Base-by-base conservation (phyloP, 2,113 vertebrate species). In the Silurus meridionalis region DNA sequence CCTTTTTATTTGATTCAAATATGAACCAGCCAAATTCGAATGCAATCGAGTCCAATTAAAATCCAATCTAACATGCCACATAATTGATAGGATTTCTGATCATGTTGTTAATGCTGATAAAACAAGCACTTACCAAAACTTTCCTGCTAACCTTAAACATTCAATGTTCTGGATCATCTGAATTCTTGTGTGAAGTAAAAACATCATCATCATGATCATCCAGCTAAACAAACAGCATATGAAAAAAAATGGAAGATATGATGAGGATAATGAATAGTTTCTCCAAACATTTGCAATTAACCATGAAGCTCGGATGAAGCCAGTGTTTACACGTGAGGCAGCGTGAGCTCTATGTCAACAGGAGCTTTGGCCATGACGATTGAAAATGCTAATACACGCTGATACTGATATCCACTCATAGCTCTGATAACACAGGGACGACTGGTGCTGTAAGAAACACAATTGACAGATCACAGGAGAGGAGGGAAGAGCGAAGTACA, bases 211-310 rank as follows among this genome's bases (percentile, higher is more conserved):
- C 23, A 25, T 66, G 8, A 63, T 63, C 60, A 67, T 67, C 79
- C 57, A 80, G 48, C 69, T 50, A 69, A 79, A 82, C 46, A 21
- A 74, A 83, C 48, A 1, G 74, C 5, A 71, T 57, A 52, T 74
- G 58, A 82, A 28, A 81, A 75, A 83, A 90, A 85, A 87, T 37
- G n/a, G 23, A 83, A 72, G 52, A 87, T 37, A 69, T 72, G 75
- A 83, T 37, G 37, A 82, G 86, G 85, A 88, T 88, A 75, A 83
- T 75, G 67, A 86, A 91, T 83, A 84, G 84, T 79, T 87, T 90
- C 87, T 71, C 87, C 90, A 92, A 85, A 87, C 90, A 88, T 87
- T 90, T 92, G 90, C 90, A 91, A 88, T 92, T 91, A 91, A 91
- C 91, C 91, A 93, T 93, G 90, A 91, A 91, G 88, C 88, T 84